Evolutionary conservation across 1,140 invertebrate species (phyloP), one percentile per base, ranked within the genome.

Genomic region (Hycleus cichorii): DNA sequence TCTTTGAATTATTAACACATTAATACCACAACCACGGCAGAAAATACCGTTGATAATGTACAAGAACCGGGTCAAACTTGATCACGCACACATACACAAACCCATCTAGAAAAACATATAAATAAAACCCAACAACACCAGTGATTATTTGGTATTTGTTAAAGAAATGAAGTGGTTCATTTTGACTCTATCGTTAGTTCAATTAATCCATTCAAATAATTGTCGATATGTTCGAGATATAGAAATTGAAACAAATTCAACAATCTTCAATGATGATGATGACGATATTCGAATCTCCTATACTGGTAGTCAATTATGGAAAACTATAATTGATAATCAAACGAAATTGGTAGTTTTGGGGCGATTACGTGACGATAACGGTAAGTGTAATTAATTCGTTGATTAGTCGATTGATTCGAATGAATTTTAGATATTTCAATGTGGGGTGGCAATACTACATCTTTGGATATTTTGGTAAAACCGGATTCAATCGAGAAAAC

Each of bases 401-500:
- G 51, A 49, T 57, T 40, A 18, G 1, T 18, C 18, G 18, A 18
- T 60, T 48, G 18, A 42, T 55, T 38, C 24, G 48, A 38, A 24
- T 12, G n/a, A 18, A 12, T 49, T 67, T 49, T 64, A 88, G 87
- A 85, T 61, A 78, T 86, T 39, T 78, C 83, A 2, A 78, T 82
- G 64, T 89, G 87, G 87, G 79, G 79, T 27, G 84, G 85, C 9
- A 86, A 86, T 67, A 77, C 78, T 18, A 78, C 80, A 2, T 72
- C 77, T n/a, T 72, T 87, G 1, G 87, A 89, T 65, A 78, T 88
- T 49, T 72, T 88, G 50, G 78, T 89, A 1, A 83, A 81, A 64
- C 77, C 78, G 8, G 68, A 78, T 24, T 76, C 78, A 4, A 58
- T 83, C 39, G 68, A 76, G 50, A 80, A 78, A 57, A 80, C 83